Evolutionary conservation across 2,888 invertebrate genomes (phyloP).

Genomic region (Octodonta nipae): DNA sequence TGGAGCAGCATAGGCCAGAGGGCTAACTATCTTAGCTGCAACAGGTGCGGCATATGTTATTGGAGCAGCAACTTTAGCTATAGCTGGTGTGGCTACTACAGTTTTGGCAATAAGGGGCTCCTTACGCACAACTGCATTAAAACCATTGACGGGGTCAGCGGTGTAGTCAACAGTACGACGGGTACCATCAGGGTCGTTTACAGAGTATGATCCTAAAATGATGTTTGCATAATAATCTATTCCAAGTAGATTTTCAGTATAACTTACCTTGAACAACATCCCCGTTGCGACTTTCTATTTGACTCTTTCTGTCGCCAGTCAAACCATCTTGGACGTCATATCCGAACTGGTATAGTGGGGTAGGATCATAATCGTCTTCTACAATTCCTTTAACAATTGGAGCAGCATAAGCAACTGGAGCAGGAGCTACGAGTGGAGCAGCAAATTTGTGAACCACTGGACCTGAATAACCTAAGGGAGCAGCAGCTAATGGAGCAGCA

Average conservation of each 20-base stretch:
- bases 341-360: conserved; percentile 43
- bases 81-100: conserved; percentile 24
- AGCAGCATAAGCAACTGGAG: conserved; percentile 16
- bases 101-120: conserved; percentile 36
- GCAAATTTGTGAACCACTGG: not conserved
- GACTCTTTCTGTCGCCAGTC: conserved; percentile 45
- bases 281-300: conserved; percentile 46
- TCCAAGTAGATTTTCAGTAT: too few species aligned
- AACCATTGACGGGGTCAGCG: conserved; percentile 35
- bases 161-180: conserved; percentile 39
- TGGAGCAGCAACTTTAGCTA: conserved; percentile 13
- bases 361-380: conserved; percentile 25
- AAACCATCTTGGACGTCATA: conserved; percentile 45
- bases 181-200: conserved; percentile 48
- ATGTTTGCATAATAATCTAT: too few species aligned
- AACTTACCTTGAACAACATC: conserved; percentile 44
- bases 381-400: conserved; percentile 13
- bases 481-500: too few species aligned
- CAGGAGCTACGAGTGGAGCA: conserved; percentile 12
- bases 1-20: conserved; percentile 13
- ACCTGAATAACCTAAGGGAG: too few species aligned
- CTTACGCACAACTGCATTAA: conserved; percentile 43
- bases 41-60: conserved; percentile 15
- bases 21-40: conserved; percentile 25
- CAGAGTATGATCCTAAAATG: conserved; percentile 32